phyloP scores from a whole-genome alignment of 2,888 invertebrate genomes.

The Stictocephala bisonia region DNA sequence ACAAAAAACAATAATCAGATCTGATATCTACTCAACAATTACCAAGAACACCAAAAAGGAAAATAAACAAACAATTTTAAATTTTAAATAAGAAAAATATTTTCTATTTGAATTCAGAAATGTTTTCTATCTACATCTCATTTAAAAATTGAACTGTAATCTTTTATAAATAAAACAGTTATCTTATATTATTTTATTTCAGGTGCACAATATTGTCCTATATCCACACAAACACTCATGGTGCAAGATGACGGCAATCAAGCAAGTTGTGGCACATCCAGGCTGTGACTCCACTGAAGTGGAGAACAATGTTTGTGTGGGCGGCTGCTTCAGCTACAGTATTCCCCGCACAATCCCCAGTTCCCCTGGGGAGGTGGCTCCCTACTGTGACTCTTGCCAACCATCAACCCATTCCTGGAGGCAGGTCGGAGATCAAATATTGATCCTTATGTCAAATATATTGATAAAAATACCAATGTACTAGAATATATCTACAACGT shows the following conservation, averaged over 20 bases:
- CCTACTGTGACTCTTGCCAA: conserved; percentile 78
- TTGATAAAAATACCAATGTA: too few relatives aligned
- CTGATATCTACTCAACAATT: too few relatives aligned
- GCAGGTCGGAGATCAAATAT: conserved; percentile 68
- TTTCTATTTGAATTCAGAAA: too few relatives aligned
- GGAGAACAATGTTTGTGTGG: conserved; percentile 78
- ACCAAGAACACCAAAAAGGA: too few relatives aligned
- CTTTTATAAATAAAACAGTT: too few relatives aligned
- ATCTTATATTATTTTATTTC: neutral
- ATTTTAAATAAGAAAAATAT: too few relatives aligned
- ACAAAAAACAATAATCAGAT: too few relatives aligned
- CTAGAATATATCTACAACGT: too few relatives aligned
- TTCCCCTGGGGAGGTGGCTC: conserved; percentile 72
- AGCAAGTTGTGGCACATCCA: conserved; percentile 75
- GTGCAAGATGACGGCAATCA: conserved; percentile 76
- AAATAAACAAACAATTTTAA: too few relatives aligned
- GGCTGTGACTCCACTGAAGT: conserved; percentile 74
- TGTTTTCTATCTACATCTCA: too few relatives aligned
- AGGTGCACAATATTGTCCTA: conserved; percentile 77
- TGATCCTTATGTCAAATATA: too few relatives aligned
- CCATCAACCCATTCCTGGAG: conserved; percentile 74
- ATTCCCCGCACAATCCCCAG: conserved; percentile 76
- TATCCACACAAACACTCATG: conserved; percentile 78
- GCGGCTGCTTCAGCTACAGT: conserved; percentile 78
- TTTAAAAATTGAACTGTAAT: too few relatives aligned